Conservation (phyloP, 2,113 vertebrate genomes). For the Gambusia holbrooki region DNA sequence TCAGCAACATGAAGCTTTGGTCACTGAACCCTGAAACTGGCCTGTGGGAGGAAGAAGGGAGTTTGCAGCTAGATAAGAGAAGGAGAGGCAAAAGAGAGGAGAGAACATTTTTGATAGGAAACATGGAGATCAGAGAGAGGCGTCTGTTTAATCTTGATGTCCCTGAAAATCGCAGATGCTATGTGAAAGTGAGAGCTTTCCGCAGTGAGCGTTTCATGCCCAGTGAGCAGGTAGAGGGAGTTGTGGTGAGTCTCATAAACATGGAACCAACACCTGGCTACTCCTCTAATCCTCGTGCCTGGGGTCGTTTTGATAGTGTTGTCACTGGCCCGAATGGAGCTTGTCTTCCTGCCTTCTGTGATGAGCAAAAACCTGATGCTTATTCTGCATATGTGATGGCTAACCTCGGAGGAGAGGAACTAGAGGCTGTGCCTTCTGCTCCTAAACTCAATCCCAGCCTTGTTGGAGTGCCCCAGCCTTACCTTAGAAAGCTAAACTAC, state of each 20-base stretch:
- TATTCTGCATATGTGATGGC: constrained; percentile 92
- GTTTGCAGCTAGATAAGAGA: constrained; percentile 84
- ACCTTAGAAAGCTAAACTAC: constrained; percentile 92
- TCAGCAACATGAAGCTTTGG: constrained; percentile 93
- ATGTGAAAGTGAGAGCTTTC: constrained; percentile 92
- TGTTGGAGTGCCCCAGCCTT: constrained; percentile 94
- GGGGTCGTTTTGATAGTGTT: constrained; percentile 96
- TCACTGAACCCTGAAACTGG: constrained; percentile 95
- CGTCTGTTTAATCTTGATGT: constrained; percentile 96
- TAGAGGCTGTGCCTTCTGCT: constrained; percentile 89
- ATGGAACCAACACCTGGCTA: constrained; percentile 91
- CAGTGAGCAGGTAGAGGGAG: constrained; percentile 93
- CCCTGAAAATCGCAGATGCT: constrained; percentile 93
- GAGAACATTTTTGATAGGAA: constrained; percentile 94
- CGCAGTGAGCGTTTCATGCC: constrained; percentile 93
- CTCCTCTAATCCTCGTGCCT: constrained; percentile 91
- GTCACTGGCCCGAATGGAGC: constrained; percentile 91
- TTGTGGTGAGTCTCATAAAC: constrained; percentile 92
- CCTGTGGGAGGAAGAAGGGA: constrained; percentile 95
- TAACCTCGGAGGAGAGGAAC: constrained; percentile 93
- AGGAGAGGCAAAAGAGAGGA: constrained; percentile 88
- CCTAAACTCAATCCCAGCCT: constrained; percentile 90
- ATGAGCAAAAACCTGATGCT: constrained; percentile 88
- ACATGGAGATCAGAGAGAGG: constrained; percentile 97
- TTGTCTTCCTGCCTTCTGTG: constrained; percentile 95